Evolutionary conservation across 1,140 invertebrate species (phyloP), one percentile per base, ranked within the genome.

Genomic region (Pseudomyrmex concolor): DNA sequence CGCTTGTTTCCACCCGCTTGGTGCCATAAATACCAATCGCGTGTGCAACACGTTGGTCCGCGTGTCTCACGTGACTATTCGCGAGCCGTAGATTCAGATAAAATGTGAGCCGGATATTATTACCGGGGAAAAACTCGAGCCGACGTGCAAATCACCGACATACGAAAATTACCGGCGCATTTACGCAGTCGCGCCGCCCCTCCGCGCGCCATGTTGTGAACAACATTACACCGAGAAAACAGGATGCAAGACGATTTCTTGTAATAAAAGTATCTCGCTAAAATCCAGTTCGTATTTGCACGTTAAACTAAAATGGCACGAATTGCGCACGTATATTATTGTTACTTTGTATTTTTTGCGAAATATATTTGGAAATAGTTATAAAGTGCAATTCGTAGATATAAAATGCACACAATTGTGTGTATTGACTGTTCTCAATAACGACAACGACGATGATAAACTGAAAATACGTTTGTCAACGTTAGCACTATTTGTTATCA

Each of bases 21-120:
- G 60, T 70, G 57, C 68, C 72, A 68, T 78, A 83, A 87, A 87
- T 86, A 87, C n/a, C 67, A 83, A 86, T 87, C 81, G 78, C 67
- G 72, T 78, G 82, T 50, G 54, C 66, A 55, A 68, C 43, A 68
- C 63, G 12, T 34, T 51, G 25, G 50, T 55, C 73, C 62, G 62
- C 74, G 59, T 64, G 62, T 48, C 54, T 74, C 70, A 64, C 80
- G 72, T 64, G 72, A 77, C 67, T 54, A 67, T 59, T 15, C 43
- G 22, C 57, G 59, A 60, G 17, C 1, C 25, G 45, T 71, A 48
- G 73, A 84, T 78, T 59, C 19, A 54, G 45, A 84, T 68, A 71
- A 83, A 77, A 59, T 17, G 55, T 48, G 13, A 57, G 13, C 63
- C 55, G 25, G 85, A 86, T 83, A 74, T 72, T 76, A 64, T 66